Evolutionary conservation across 2,113 vertebrate species (phyloP), one percentile per base, ranked within the genome.

Genomic region (Pelobates fuscus): DNA sequence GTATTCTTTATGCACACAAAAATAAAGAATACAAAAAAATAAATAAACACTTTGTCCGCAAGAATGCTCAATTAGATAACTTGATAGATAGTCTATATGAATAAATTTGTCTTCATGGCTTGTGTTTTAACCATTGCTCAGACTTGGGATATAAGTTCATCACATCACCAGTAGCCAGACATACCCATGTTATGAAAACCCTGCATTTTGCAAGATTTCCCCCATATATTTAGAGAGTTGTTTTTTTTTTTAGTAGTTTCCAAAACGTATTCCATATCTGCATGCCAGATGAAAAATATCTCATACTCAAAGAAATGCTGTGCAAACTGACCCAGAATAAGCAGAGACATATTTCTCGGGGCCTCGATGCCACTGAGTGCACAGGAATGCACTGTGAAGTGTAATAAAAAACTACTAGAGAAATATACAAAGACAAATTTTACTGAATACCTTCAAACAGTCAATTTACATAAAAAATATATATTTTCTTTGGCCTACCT

Each of bases 351-450:
- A 11, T 62, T 41, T 59, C 27, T 26, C 29, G 26, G 57, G 43
- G 59, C 58, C 41, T 64, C 27, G 27, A 32, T 54, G 70, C 60
- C 70, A 64, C 59, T 72, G 70, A 72, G 70, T 23, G 24, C 18
- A 20, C 18, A 54, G 70, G 43, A 72, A 72, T 72, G 60, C 49
- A 21, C 60, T 64, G 59, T 24, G 44, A 72, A 64, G 60, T 64
- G 27, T 72, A 63, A 72, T 37, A 59, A 54, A 52, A 64, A 15
- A 5, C 20, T n/a, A 37, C 70, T 63, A 37, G 27, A 72, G 29
- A 64, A 64, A 72, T 72, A 72, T 72, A 64, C 60, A 64, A 64
- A 41, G 59, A 52, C 15, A 37, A 64, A 64, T 72, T 63, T 72
- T 14, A 64, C 60, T 64, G 44, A 62, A 72, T 63, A 64, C 62